Evolutionary conservation across 2,888 invertebrate genomes (phyloP).

Genomic region (Argyresthia albistria): DNA sequence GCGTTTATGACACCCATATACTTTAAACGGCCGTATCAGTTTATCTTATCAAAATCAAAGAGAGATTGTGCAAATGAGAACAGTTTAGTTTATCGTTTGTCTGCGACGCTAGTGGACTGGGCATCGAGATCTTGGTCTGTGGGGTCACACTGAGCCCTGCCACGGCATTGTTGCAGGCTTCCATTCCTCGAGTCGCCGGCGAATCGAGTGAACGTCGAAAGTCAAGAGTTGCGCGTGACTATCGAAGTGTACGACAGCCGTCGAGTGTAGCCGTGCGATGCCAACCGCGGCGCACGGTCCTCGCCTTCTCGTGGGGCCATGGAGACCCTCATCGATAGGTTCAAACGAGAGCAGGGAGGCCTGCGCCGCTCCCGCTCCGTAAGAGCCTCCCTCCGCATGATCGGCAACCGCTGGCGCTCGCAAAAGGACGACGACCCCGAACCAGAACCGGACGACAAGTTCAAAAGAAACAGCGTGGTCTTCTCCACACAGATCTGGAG

Average conservation of each 20-base stretch:
- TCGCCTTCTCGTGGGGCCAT: slow-evolving; percentile 55
- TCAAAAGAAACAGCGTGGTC: slow-evolving; percentile 47
- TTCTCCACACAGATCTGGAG: slow-evolving; percentile 52
- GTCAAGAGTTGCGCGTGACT: slow-evolving; percentile 50
- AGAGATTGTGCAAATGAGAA: slow-evolving; percentile 60
- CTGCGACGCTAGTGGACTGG: slow-evolving; percentile 28
- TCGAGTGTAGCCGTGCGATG: slow-evolving; percentile 62
- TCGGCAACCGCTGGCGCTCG: slow-evolving; percentile 74
- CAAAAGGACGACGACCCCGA: slow-evolving; percentile 45
- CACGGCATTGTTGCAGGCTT: slow-evolving; percentile 40
- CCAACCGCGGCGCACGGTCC: slow-evolving; percentile 46
- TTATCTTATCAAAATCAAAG: slow-evolving; percentile 51
- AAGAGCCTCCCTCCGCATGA: slow-evolving; percentile 78
- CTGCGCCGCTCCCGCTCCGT: slow-evolving; percentile 78
- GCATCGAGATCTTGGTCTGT: slow-evolving; percentile 16
- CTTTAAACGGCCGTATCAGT: slow-evolving; percentile 40
- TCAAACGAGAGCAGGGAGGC: slow-evolving; percentile 64
- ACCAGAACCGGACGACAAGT: slow-evolving; percentile 36
- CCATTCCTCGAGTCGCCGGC: slow-evolving; percentile 54
- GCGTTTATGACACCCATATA: slow-evolving; percentile 42
- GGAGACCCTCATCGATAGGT: slow-evolving; percentile 67
- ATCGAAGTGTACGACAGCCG: slow-evolving; percentile 53
- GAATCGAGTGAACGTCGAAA: slow-evolving; percentile 59
- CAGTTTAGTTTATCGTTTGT: slow-evolving; percentile 44
- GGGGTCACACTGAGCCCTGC: slow-evolving; percentile 26